Percentiles rank a stretch among this genome's conserved stretches.
Conservation (phyloP, 1,140 invertebrate genomes). For the Penaeus vannamei region DNA sequence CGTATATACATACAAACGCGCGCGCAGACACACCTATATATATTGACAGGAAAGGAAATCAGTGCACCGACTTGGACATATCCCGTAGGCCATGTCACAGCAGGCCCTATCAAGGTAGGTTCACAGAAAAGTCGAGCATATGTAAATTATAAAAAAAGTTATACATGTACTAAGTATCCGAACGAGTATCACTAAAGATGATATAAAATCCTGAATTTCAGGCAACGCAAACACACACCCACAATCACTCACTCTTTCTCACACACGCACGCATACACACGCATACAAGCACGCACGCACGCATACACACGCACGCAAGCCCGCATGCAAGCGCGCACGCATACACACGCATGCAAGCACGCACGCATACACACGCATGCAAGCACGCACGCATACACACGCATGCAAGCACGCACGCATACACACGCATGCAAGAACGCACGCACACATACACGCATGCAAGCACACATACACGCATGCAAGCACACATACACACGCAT, state of each 20-base stretch:
- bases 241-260: not conserved
- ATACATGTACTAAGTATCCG: not conserved
- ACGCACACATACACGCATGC: too few relatives aligned
- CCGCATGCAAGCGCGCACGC: not conserved
- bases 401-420: not conserved
- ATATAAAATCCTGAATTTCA: too few relatives aligned
- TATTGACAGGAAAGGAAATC: too few relatives aligned
- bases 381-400: not conserved
- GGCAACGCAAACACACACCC: not conserved
- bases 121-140: too few relatives aligned
- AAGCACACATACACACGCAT: not conserved
- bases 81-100: too few relatives aligned
- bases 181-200: not conserved
- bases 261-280: not conserved
- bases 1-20: not conserved
- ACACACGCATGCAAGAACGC: not conserved
- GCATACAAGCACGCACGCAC: not conserved
- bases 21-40: too few relatives aligned
- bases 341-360: not conserved
- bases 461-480: too few relatives aligned
- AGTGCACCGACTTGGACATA: too few relatives aligned
- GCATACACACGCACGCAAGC: not conserved
- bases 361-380: not conserved
- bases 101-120: too few relatives aligned
- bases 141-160: too few relatives aligned